Evolutionary conservation across 2,113 vertebrate genomes (phyloP).

Genomic region (Megaleporinus macrocephalus): DNA sequence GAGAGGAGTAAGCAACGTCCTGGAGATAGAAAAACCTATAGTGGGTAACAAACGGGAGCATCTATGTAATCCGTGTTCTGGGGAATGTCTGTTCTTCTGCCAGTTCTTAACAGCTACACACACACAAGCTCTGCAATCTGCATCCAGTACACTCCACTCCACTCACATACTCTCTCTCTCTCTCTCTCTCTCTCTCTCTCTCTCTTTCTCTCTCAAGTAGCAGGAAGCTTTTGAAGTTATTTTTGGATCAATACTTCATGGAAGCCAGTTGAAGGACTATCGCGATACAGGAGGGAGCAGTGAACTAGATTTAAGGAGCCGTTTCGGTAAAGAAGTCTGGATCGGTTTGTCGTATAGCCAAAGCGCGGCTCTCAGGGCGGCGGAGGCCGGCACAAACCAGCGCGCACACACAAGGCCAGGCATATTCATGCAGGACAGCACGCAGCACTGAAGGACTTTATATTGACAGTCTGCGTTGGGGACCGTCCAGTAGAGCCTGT

Average conservation of each 20-base stretch:
- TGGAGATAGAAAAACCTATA: conserved; percentile 12
- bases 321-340: conserved; percentile 40
- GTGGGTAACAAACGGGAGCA: conserved; percentile 37
- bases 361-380: conserved; percentile 14
- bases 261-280: conserved; percentile 62
- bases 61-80: conserved; percentile 39
- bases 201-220: conserved; percentile 55
- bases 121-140: conserved; percentile 3
- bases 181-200: conserved; percentile 42
- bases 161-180: background rate
- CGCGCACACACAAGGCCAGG: background rate
- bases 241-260: conserved; percentile 76
- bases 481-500: no score
- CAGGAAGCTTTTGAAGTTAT: conserved; percentile 73
- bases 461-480: no score
- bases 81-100: conserved; percentile 44
- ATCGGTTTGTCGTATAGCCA: conserved; percentile 30
- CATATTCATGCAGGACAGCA: background rate
- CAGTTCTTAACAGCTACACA: conserved; percentile 40
- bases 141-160: conserved; percentile 6
- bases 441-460: background rate
- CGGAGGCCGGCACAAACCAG: background rate
- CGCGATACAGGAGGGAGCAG: conserved; percentile 56
- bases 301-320: conserved; percentile 63
- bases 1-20: background rate